A percentile compares a stretch with the other conserved stretches of the same genome.
phyloP scores from a whole-genome alignment of 2,113 vertebrate genomes.

The Tringa solitaria region DNA sequence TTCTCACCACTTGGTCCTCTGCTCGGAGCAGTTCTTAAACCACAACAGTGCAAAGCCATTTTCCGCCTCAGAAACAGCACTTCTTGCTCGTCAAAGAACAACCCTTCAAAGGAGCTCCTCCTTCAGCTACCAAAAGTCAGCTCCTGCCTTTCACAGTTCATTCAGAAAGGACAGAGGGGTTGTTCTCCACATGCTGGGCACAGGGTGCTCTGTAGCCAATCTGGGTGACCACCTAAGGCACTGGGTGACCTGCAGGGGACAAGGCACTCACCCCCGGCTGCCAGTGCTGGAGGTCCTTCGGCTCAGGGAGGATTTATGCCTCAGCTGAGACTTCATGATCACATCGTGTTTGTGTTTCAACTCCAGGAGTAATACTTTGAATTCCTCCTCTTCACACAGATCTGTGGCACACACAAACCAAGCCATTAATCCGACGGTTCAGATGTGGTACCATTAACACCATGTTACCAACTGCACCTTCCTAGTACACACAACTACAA shows the following conservation, averaged over 20 bases:
- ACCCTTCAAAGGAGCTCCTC: not conserved
- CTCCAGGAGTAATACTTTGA: constrained; percentile 90
- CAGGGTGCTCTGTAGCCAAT: not conserved
- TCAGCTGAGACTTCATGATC: constrained; percentile 97
- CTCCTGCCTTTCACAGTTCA: not conserved
- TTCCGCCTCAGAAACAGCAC: accelerated
- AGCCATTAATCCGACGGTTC: not conserved
- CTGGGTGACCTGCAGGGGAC: not conserved
- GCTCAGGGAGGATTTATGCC: constrained; percentile 94
- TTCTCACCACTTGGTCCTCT: not conserved
- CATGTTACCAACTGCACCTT: not conserved
- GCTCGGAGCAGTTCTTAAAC: not conserved
- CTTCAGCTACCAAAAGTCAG: not conserved
- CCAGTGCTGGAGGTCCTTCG: constrained; percentile 92
- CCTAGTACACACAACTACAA: not conserved
- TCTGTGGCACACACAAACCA: constrained; percentile 71
- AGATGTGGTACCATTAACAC: not conserved
- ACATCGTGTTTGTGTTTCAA: constrained; percentile 96
- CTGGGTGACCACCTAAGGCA: not conserved
- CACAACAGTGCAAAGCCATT: not conserved
- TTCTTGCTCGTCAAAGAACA: not conserved
- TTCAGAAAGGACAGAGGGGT: not conserved
- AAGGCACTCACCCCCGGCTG: constrained; percentile 87
- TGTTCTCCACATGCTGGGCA: accelerated
- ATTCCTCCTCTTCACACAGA: constrained; percentile 95